phyloP scores from a whole-genome alignment of 2,888 invertebrate genomes.

The Metopia argyrocephala region DNA sequence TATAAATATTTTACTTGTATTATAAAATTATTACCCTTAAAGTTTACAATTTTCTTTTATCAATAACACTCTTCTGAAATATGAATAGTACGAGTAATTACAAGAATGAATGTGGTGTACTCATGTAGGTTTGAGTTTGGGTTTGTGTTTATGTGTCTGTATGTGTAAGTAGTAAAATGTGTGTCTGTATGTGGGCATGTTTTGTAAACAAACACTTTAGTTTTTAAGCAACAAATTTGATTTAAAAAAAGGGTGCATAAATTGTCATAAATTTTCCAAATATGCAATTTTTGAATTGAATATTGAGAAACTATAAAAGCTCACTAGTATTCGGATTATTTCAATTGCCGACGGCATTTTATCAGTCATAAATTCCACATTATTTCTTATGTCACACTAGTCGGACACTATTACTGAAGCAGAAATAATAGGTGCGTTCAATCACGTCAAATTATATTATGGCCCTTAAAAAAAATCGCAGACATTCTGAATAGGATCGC shows the following conservation, averaged over 20 bases:
- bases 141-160: neutral
- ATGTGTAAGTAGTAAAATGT: neutral
- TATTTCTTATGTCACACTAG: neutral
- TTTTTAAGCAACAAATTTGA: neutral
- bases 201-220: slow-evolving; percentile 33
- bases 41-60: neutral
- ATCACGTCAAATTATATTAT: slow-evolving; percentile 35
- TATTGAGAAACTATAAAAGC: neutral
- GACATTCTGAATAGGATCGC: slow-evolving; percentile 33
- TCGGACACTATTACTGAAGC: neutral
- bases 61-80: neutral
- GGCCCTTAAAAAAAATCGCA: slow-evolving; percentile 30
- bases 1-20: too few species aligned
- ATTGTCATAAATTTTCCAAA: neutral
- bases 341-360: slow-evolving; percentile 13
- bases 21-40: neutral
- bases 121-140: too few species aligned
- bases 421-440: slow-evolving; percentile 41
- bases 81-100: neutral
- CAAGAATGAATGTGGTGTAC: too few species aligned
- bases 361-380: neutral
- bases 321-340: too few species aligned
- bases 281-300: neutral
- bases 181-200: neutral
- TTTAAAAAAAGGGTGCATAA: slow-evolving; percentile 35